Evolutionary conservation across 2,888 invertebrate species (phyloP).

Genomic region (Odontocerum albicorne): DNA sequence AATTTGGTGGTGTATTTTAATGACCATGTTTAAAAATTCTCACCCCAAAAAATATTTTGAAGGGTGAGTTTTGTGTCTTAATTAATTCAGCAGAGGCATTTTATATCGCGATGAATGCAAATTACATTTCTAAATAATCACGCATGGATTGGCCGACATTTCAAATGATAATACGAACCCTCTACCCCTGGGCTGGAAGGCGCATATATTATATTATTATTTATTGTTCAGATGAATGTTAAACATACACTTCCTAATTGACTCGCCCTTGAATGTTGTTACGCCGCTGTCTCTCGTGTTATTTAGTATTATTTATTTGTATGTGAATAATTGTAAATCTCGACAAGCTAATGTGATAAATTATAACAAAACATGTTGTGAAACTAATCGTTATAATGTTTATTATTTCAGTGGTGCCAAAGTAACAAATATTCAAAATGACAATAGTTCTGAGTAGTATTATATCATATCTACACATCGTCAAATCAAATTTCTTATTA

Average conservation of each 20-base stretch:
- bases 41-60: neutral
- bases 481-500: too few species aligned
- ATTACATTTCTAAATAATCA: slow-evolving; percentile 11
- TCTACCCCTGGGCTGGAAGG: neutral
- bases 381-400: too few species aligned
- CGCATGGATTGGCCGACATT: slow-evolving; percentile 11
- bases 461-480: too few species aligned
- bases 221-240: slow-evolving; percentile 5
- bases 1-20: slow-evolving; percentile 9
- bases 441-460: too few species aligned
- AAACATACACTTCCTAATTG: neutral
- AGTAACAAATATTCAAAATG: too few species aligned
- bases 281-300: too few species aligned
- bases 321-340: too few species aligned
- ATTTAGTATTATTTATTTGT: too few species aligned
- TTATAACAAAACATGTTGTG: too few species aligned
- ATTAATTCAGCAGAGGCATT: slow-evolving; percentile 12
- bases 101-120: slow-evolving; percentile 12
- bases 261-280: neutral
- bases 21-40: slow-evolving; percentile 8
- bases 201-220: too few species aligned
- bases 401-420: too few species aligned
- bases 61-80: slow-evolving; percentile 1
- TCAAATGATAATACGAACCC: neutral
- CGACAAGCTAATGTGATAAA: too few species aligned